phyloP scores from a whole-genome alignment of 64 coral and sea anemone genomes.

The Stichodactyla mertensii region DNA sequence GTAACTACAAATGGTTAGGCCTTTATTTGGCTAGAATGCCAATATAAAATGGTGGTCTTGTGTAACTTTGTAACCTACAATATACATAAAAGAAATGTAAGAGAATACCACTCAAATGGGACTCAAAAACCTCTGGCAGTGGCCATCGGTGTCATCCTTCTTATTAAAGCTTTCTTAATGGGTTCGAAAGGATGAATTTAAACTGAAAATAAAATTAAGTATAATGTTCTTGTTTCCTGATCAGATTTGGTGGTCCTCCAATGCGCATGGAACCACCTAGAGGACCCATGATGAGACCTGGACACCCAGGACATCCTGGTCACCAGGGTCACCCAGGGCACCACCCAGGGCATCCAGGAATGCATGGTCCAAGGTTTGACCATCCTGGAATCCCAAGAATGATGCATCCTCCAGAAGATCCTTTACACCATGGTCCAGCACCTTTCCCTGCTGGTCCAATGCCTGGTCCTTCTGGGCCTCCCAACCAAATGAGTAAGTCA shows the following conservation, averaged over 20 bases:
- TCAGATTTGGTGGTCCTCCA: conserved; percentile 11
- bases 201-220: too few relatives aligned
- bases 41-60: too few relatives aligned
- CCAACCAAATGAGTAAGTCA: conserved; percentile 26
- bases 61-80: too few relatives aligned
- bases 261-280: conserved; percentile 30
- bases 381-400: conserved; percentile 21
- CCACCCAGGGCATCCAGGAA: conserved; percentile 2
- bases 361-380: conserved; percentile 30
- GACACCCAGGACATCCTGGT: not conserved
- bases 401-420: conserved; percentile 14
- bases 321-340: not conserved
- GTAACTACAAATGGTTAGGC: too few relatives aligned
- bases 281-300: conserved; percentile 16
- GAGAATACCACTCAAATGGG: not conserved
- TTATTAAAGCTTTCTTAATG: too few relatives aligned
- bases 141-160: not conserved
- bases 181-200: too few relatives aligned
- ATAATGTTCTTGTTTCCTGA: not conserved
- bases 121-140: not conserved
- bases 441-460: conserved; percentile 35
- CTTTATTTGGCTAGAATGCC: too few relatives aligned
- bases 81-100: too few relatives aligned
- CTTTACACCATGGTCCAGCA: conserved; percentile 17
- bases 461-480: conserved; percentile 33